A percentile compares a stretch with the other conserved stretches of the same genome.
phyloP scores from a whole-genome alignment of 2,797 vertebrate genomes.

The Momotus momota region DNA sequence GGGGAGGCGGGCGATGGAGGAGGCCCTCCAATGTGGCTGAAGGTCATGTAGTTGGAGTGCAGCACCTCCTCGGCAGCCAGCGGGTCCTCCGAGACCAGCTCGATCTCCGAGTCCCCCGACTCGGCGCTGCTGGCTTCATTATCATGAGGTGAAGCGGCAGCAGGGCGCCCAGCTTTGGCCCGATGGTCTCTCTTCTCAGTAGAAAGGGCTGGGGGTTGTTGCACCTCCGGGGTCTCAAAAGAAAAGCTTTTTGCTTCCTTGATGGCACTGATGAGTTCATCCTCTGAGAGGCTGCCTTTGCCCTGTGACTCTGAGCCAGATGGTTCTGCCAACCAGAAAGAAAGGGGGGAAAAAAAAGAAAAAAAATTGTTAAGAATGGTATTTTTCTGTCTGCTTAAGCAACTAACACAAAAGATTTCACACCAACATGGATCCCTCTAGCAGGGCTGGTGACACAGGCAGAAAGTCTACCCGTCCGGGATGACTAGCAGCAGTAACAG shows the following conservation, averaged over 20 bases:
- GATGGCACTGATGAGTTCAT: constrained; percentile 83
- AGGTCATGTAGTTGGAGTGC: constrained; percentile 85
- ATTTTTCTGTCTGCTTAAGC: background rate
- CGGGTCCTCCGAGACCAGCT: constrained; percentile 94
- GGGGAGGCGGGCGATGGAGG: constrained; percentile 82
- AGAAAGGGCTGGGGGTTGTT: background rate
- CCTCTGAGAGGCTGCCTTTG: constrained; percentile 85
- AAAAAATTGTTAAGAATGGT: background rate
- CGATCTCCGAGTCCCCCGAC: constrained; percentile 96
- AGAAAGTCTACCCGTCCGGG: background rate
- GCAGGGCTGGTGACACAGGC: background rate
- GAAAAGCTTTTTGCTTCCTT: constrained; percentile 79
- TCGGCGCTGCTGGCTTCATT: constrained; percentile 91
- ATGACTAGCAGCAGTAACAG: background rate
- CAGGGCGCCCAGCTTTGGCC: constrained; percentile 37
- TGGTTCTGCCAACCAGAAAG: constrained; percentile 81
- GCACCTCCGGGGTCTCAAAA: constrained; percentile 68
- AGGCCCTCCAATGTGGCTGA: constrained; percentile 84
- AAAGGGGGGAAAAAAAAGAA: background rate
- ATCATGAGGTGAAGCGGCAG: constrained; percentile 72
- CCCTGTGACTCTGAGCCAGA: constrained; percentile 86
- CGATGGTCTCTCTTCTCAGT: constrained; percentile 54
- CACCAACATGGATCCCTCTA: background rate
- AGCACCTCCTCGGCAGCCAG: constrained; percentile 77
- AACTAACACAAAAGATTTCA: constrained; percentile 13